Conservation (phyloP, 2,888 invertebrate genomes). For the Baronia brevicornis region DNA sequence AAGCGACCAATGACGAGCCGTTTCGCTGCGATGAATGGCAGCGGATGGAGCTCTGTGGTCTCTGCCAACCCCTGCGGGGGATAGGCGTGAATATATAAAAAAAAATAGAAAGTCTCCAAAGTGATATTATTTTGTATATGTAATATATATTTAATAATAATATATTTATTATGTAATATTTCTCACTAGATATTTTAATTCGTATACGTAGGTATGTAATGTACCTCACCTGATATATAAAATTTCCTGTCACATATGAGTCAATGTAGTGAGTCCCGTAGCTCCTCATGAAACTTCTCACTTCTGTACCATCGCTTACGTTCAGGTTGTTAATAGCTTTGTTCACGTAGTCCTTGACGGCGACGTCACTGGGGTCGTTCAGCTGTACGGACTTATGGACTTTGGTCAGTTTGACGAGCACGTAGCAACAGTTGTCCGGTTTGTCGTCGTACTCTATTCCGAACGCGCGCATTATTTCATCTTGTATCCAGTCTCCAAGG, state of each 20-base stretch:
- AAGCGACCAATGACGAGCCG: too few relatives aligned
- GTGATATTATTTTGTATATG: too few relatives aligned
- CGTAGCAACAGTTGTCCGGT: slow-evolving; percentile 85
- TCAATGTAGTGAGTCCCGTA: slow-evolving; percentile 92
- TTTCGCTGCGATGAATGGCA: too few relatives aligned
- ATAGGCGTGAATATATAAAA: too few relatives aligned
- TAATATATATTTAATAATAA: too few relatives aligned
- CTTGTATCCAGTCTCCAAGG: slow-evolving; percentile 87
- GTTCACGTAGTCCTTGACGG: slow-evolving; percentile 78
- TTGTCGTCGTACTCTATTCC: slow-evolving; percentile 80
- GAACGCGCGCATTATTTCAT: slow-evolving; percentile 86
- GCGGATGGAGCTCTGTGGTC: too few relatives aligned
- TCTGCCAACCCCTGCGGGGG: too few relatives aligned
- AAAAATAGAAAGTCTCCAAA: too few relatives aligned
- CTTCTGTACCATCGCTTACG: slow-evolving; percentile 80
- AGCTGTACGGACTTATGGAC: slow-evolving; percentile 81
- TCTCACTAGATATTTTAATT: too few relatives aligned
- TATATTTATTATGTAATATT: too few relatives aligned
- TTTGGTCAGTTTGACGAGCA: slow-evolving; percentile 78
- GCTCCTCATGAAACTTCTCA: slow-evolving; percentile 85
- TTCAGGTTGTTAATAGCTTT: slow-evolving; percentile 78
- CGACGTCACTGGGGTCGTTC: slow-evolving; percentile 72
- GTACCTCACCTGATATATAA: slow-evolving; percentile 88
- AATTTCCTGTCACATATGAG: slow-evolving; percentile 90
- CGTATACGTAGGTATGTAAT: too few relatives aligned